These are phyloP conservation scores for Cichladusa arquata DNA, from an alignment of 2,113 vertebrate genomes.

Conservation along the genomic window DNA sequence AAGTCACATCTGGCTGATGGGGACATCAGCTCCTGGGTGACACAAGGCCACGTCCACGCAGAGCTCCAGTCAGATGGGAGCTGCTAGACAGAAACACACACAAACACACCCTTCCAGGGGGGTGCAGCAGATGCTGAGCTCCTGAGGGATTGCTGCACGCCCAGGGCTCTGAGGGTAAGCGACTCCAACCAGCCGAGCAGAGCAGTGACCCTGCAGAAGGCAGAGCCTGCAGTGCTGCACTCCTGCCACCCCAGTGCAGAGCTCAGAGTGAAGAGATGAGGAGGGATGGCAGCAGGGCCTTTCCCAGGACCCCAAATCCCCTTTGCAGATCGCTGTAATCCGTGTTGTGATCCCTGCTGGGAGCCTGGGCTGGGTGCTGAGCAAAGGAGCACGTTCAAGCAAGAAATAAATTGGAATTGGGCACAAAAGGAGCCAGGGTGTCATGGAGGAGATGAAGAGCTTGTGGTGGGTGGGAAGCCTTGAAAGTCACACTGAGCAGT, in stretches of 20 bases:
- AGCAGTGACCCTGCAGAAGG: neutral
- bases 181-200: neutral
- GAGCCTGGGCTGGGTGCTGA: neutral
- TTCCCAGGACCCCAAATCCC: neutral
- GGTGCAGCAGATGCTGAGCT: neutral
- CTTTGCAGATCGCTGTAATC: fast-evolving
- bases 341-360: fast-evolving
- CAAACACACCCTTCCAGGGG: neutral
- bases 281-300: neutral
- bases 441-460: neutral
- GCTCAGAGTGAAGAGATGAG: neutral
- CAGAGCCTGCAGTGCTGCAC: neutral
- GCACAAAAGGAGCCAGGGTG: neutral
- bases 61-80: fast-evolving
- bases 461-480: neutral
- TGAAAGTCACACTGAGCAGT: neutral
- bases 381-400: neutral
- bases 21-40: neutral
- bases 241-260: neutral
- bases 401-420: neutral
- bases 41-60: neutral
- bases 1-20: neutral
- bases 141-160: neutral
- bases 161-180: neutral
- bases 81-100: neutral